Conservation (phyloP, 1,140 invertebrate species). For the Aphaenogaster rudis region DNA sequence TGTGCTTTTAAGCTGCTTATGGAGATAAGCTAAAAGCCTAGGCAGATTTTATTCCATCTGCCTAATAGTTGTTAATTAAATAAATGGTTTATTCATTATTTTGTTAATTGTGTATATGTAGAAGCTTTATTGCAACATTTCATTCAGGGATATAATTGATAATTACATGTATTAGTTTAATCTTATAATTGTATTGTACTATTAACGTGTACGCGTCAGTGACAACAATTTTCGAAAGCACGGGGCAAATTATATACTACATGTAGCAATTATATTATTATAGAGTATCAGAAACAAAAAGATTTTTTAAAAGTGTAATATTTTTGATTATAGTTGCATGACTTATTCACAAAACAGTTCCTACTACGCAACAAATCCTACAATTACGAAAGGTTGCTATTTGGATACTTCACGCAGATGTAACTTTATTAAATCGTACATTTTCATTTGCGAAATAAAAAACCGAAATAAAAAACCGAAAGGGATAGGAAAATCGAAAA, state of each 20-base stretch:
- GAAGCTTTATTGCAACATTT: background rate
- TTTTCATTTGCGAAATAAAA: conserved; percentile 2
- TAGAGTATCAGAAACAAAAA: background rate
- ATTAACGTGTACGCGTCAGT: background rate
- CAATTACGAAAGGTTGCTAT: background rate
- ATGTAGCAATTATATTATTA: background rate
- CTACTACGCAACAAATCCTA: background rate
- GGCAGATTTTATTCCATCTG: background rate
- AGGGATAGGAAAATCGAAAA: background rate
- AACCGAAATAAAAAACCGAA: background rate
- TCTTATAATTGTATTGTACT: background rate
- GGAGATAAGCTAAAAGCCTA: conserved; percentile 6
- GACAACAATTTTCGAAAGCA: background rate
- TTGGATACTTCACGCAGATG: background rate
- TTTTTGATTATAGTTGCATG: background rate
- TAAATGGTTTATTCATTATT: background rate
- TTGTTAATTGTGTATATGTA: background rate
- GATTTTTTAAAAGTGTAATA: background rate
- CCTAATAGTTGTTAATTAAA: background rate
- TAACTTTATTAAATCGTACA: conserved; percentile 28
- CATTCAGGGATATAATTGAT: background rate
- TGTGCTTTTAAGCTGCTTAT: conserved; percentile 17
- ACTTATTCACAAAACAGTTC: background rate
- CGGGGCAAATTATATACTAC: background rate
- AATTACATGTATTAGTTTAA: background rate